These are phyloP conservation scores for Cheilosia vulpina DNA, from an alignment of 2,888 invertebrate species.

Conservation along the genomic window DNA sequence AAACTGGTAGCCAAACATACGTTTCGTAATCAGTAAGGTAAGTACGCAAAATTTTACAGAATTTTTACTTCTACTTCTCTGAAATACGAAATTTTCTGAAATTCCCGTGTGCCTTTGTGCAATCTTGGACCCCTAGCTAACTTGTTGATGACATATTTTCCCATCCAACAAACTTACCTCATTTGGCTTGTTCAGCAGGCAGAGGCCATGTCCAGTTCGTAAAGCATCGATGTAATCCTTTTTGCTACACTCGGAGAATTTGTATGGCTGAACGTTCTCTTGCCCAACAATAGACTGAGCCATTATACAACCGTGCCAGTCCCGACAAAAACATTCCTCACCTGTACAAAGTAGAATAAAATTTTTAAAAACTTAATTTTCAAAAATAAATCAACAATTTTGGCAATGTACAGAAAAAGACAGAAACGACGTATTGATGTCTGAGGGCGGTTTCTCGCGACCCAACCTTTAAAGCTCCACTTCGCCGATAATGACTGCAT, in stretches of 20 bases:
- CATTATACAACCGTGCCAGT: conserved; percentile 99
- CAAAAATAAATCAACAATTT: conserved; percentile 4
- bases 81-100: no score
- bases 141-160: no score
- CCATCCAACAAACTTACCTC: conserved; percentile 86
- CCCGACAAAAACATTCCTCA: conserved; percentile 93
- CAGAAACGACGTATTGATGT: no score
- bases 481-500: no score
- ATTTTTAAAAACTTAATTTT: neutral
- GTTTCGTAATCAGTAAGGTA: no score
- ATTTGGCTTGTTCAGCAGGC: conserved; percentile 97
- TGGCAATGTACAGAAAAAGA: neutral
- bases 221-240: conserved; percentile 95
- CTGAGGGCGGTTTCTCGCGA: no score
- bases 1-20: no score
- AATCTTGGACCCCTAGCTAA: no score
- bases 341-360: conserved; percentile 82
- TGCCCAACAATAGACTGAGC: conserved; percentile 95
- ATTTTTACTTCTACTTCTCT: no score
- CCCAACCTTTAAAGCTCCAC: no score
- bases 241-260: conserved; percentile 98
- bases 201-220: conserved; percentile 93
- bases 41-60: no score
- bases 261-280: conserved; percentile 97
- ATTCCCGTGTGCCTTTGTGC: no score